Evolutionary conservation across 2,797 vertebrate species (phyloP), one percentile per base, ranked within the genome.

Genomic region (Chelmon rostratus): DNA sequence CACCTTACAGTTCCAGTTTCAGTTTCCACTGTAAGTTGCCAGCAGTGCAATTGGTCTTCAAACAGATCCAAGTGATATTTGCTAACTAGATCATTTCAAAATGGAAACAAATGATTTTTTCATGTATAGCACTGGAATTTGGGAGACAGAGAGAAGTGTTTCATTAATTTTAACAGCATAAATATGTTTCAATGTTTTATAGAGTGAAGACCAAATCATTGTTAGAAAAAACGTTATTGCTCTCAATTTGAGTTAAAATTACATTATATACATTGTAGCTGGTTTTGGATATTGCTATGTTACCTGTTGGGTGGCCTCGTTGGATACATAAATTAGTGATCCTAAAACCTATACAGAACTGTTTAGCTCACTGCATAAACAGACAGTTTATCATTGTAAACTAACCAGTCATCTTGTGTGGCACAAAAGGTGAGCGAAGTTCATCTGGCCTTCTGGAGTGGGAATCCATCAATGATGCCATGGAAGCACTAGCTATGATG

Each of bases 391-490:
- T 50, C 54, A 0, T 62, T 10, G 15, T 75, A 6, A 63, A 57
- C 65, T 79, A 47, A 65, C 68, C 50, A 52, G 47, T 70, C 8
- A 1, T 72, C 15, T 82, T 73, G 7, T 90, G 82, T 83, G 77
- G 47, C 31, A 59, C 65, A 15, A 16, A 83, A 97, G 97, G 97
- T 88, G 97, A 98, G 76, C 91, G 97, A 28, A 98, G 97, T 87
- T 97, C 97, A 0, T 98, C 97, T 1, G 97, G 97, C 8, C 91
- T 97, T 80, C 88, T 97, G 79, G 97, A 98, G 87, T 97, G 97
- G 96, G 97, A 98, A 53, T 95, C 96, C 0, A 96, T 97, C 91
- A 97, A 97, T 0, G 97, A 97, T 10, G 97, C 97, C n/a, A 96
- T 98, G 90, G 97, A 98, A 89, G 96, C 96, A 0, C 88, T 98